Conservation (phyloP, 2,113 vertebrate genomes). For the Triplophysa rosa region DNA sequence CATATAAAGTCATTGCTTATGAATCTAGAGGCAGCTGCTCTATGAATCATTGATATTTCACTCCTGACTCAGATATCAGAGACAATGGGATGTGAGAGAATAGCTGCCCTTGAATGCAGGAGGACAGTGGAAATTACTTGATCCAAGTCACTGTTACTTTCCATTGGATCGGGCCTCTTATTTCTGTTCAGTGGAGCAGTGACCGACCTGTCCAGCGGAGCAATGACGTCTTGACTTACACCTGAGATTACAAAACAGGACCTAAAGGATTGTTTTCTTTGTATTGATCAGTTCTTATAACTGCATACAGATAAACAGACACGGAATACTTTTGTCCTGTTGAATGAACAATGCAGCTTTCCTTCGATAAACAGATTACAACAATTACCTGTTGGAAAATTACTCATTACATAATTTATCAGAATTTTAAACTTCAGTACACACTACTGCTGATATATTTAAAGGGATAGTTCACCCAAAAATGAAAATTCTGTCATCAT, state of each 20-base stretch:
- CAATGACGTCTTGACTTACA: constrained; percentile 7
- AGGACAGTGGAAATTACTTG: constrained; percentile 77
- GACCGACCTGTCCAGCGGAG: constrained; percentile 5
- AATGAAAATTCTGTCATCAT: too few relatives aligned
- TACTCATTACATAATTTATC: background rate
- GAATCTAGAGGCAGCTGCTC: constrained; percentile 66
- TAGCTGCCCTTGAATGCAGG: constrained; percentile 75
- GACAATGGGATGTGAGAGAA: constrained; percentile 77
- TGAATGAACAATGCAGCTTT: background rate
- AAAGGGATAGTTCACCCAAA: too few relatives aligned
- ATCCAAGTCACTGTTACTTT: constrained; percentile 49
- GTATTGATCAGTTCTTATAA: constrained; percentile 47
- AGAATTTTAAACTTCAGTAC: background rate
- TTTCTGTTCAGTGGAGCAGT: constrained; percentile 2
- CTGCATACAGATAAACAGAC: constrained; percentile 28
- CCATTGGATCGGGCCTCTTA: constrained; percentile 23
- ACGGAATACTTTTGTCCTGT: constrained; percentile 25
- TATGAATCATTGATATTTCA: constrained; percentile 85
- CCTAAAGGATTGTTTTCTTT: constrained; percentile 55
- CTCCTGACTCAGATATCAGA: constrained; percentile 69
- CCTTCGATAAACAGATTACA: background rate
- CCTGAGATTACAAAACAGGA: constrained; percentile 73
- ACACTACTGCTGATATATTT: background rate
- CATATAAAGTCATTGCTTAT: constrained; percentile 49
- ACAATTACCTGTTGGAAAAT: background rate